Percentiles rank a stretch among this genome's conserved stretches.
Evolutionary conservation across 2,888 invertebrate genomes (phyloP).

Genomic region (Galeruca laticollis): DNA sequence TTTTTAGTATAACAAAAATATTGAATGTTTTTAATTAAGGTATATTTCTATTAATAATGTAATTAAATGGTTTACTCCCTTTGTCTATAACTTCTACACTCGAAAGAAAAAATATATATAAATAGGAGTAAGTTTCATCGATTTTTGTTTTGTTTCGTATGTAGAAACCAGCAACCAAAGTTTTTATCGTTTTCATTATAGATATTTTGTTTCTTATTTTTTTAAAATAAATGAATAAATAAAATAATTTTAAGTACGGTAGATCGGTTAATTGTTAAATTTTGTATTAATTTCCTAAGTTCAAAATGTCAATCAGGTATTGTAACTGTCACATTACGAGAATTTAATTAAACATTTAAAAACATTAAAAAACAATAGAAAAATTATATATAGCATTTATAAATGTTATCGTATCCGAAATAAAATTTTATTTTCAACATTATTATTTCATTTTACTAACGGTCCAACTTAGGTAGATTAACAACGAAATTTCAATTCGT

Average conservation of each 20-base stretch:
- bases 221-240: background rate
- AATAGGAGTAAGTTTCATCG: no score
- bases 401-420: constrained; percentile 46
- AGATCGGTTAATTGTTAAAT: constrained; percentile 52
- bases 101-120: constrained; percentile 6
- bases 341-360: constrained; percentile 30
- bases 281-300: constrained; percentile 47
- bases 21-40: no score
- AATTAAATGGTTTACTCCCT: constrained; percentile 8
- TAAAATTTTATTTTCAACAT: constrained; percentile 51
- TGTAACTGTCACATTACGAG: background rate
- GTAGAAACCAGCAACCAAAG: constrained; percentile 46
- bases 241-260: constrained; percentile 52
- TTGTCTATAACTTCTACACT: constrained; percentile 7
- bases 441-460: constrained; percentile 46
- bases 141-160: constrained; percentile 39
- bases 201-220: constrained; percentile 27
- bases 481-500: constrained; percentile 48
- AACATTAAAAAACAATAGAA: constrained; percentile 41
- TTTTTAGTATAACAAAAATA: no score
- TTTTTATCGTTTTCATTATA: constrained; percentile 40
- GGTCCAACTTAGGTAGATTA: constrained; percentile 42
- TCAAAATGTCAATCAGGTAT: constrained; percentile 51
- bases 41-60: no score
- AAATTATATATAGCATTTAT: constrained; percentile 45